These are phyloP conservation scores for Chydorus sphaericus DNA, from an alignment of 2,888 invertebrate species.

Conservation along the genomic window DNA sequence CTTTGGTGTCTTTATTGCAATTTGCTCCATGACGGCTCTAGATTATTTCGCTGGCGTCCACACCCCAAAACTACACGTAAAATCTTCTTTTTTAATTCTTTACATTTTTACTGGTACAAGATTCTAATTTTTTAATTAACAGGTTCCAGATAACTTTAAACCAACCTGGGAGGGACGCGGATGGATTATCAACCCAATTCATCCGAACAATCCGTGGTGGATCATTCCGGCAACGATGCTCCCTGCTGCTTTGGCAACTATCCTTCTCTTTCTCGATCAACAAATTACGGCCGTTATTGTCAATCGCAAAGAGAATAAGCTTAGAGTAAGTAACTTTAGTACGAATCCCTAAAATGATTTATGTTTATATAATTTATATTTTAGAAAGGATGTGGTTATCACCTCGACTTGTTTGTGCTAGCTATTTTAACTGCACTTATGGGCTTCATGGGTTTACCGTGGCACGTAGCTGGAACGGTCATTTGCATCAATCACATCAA, in stretches of 20 bases:
- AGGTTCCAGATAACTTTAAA: conserved; percentile 25
- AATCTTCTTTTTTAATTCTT: neutral
- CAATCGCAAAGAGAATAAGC: conserved; percentile 92
- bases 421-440: conserved; percentile 31
- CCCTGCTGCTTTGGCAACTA: conserved; percentile 86
- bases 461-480: conserved; percentile 38
- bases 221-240: conserved; percentile 63
- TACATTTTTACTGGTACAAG: neutral
- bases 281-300: conserved; percentile 98
- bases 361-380: conserved; percentile 10
- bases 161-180: conserved; percentile 39
- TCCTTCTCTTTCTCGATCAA: conserved; percentile 98
- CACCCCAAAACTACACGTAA: conserved; percentile 32
- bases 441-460: conserved; percentile 34
- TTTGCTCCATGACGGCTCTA: conserved; percentile 31
- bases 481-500: conserved; percentile 35
- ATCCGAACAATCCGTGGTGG: conserved; percentile 61
- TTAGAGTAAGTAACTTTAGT: conserved; percentile 45
- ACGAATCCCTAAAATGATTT: neutral
- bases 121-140: neutral
- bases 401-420: conserved; percentile 35
- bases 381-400: conserved; percentile 37
- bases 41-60: conserved; percentile 29
- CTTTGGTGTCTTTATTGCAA: conserved; percentile 37
- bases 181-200: conserved; percentile 67